Conservation (phyloP, 2,113 vertebrate genomes). For the Phalacrocorax carbo region DNA sequence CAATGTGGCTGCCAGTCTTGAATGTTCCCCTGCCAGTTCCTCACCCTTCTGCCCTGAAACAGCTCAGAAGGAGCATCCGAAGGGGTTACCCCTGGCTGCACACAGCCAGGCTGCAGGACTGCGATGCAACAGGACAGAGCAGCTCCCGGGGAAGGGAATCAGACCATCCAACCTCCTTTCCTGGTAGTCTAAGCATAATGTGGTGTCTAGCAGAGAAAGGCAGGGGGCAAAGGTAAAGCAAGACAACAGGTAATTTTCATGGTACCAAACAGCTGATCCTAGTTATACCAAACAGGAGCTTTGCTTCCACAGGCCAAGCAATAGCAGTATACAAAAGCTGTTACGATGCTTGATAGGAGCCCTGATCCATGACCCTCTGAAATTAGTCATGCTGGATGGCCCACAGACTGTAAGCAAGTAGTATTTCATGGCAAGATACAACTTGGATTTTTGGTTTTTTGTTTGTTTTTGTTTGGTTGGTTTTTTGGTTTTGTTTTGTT, state of each 20-base stretch:
- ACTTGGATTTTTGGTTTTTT: background rate
- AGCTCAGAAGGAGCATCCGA: background rate
- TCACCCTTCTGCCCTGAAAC: background rate
- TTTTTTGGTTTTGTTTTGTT: background rate
- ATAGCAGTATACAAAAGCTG: fast-evolving
- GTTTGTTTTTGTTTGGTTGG: too few species aligned
- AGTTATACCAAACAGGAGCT: background rate
- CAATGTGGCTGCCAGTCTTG: background rate
- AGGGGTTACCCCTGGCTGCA: background rate
- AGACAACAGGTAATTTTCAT: background rate
- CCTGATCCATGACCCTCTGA: background rate
- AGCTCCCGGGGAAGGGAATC: background rate
- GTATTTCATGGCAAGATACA: background rate
- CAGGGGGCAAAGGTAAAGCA: background rate
- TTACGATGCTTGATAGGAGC: background rate
- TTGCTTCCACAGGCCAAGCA: background rate
- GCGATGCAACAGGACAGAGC: background rate
- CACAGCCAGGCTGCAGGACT: background rate
- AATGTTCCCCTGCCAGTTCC: background rate
- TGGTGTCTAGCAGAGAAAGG: background rate
- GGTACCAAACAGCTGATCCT: background rate
- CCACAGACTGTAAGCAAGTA: background rate
- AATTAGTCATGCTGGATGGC: background rate
- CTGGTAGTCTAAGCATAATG: background rate
- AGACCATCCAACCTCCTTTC: background rate